Evolutionary conservation across 2,888 invertebrate species (phyloP), one percentile per base, ranked within the genome.

Genomic region (Campopleginae sp.): DNA sequence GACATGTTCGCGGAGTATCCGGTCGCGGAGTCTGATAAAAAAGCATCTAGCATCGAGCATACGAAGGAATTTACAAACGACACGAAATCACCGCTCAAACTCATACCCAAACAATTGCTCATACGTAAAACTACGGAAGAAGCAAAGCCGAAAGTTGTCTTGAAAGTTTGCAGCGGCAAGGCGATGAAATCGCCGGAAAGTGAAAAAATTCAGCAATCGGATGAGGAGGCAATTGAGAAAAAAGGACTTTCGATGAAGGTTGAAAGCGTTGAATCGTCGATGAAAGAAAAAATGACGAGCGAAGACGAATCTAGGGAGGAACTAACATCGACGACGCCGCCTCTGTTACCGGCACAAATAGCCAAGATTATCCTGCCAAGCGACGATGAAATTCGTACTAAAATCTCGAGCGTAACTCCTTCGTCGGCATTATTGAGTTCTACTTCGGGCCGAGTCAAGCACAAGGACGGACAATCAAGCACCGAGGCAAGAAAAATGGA

Each of bases 81-180:
- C n/a, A 72, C 31, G 31, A 76, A 27, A 54, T 86, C 88, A 7
- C 81, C 88, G 4, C 70, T 92, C 4, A 92, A 92, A 82, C 88
- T 92, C 14, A 89, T 92, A 19, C 91, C 93, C 2, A 92, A 93
- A 54, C 92, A 92, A 58, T 82, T 93, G 27, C 74, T 91, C 51
- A 86, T 91, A 14, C 89, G 91, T 74, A 88, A 85, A 80, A 76
- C 31, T 68, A 87, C 66, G 4, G 86, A 51, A 38, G 84, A 44
- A 38, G 75, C 65, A 72, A 82, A 71, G 70, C 77, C 70, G 12
- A 81, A 48, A n/a, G 54, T 23, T 1, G 33, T 44, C 7, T 19
- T 71, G n/a, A 85, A 38, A 75, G 14, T 58, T 51, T 51, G 31
- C 27, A 51, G 48, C 27, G 44, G 48, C n/a, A 38, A 61, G 27